Percentiles rank a stretch among this genome's conserved stretches.
Evolutionary conservation across 2,797 vertebrate genomes (phyloP).

Genomic region (Rhincodon typus): DNA sequence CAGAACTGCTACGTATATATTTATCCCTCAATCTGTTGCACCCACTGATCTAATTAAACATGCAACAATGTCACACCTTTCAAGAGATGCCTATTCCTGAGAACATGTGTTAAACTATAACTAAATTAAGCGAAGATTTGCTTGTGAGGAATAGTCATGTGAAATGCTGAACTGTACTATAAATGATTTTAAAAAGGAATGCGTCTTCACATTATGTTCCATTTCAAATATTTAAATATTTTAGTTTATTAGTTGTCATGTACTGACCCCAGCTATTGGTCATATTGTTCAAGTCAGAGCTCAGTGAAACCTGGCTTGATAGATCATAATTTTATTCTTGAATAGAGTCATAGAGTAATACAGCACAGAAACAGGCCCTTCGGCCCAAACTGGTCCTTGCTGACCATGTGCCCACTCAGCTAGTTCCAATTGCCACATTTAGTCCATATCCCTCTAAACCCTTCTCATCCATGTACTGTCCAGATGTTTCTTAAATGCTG

Average conservation of each 20-base stretch:
- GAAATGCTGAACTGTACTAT: not conserved
- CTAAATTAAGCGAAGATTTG: not conserved
- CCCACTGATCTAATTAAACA: not conserved
- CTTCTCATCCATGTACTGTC: too few relatives aligned
- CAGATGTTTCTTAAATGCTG: too few relatives aligned
- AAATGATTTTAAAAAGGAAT: not conserved
- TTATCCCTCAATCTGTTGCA: not conserved
- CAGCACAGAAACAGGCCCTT: too few relatives aligned
- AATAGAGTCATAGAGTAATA: too few relatives aligned
- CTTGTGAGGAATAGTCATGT: not conserved
- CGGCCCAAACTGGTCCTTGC: too few relatives aligned
- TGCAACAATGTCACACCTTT: not conserved
- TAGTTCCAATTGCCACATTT: too few relatives aligned
- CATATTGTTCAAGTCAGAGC: too few relatives aligned
- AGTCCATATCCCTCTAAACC: too few relatives aligned
- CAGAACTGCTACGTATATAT: not conserved
- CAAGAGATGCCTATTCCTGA: not conserved
- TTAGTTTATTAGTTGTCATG: not conserved
- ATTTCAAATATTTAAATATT: constrained; percentile 2
- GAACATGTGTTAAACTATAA: not conserved
- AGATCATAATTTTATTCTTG: too few relatives aligned
- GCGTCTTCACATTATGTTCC: not conserved
- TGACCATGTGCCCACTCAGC: too few relatives aligned
- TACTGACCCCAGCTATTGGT: too few relatives aligned
- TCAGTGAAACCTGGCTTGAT: too few relatives aligned